These are phyloP conservation scores for Sylvilagus bachmani DNA, from an alignment of 2,113 vertebrate species.

Conservation along the genomic window DNA sequence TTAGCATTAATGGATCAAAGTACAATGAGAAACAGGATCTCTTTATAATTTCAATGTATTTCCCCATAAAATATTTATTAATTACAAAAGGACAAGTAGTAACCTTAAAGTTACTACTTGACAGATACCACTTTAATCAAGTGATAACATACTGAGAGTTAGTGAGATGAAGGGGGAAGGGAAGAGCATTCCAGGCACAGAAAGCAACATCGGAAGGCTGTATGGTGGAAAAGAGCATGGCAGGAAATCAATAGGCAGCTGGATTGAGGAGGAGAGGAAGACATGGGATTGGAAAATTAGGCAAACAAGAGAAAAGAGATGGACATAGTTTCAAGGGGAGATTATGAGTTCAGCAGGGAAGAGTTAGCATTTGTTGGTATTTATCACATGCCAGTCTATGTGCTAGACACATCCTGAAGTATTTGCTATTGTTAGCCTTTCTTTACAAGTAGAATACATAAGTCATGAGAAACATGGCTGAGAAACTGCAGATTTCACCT, in stretches of 20 bases:
- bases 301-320: neutral
- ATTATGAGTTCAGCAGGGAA: neutral
- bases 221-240: neutral
- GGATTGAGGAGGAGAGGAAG: neutral
- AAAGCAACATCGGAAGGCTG: neutral
- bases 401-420: neutral
- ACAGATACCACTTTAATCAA: neutral
- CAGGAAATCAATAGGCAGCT: neutral
- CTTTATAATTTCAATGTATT: neutral
- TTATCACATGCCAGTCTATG: neutral
- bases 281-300: neutral
- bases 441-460: neutral
- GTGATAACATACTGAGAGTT: neutral
- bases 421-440: neutral
- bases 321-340: neutral
- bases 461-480: neutral
- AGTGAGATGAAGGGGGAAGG: neutral
- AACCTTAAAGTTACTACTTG: neutral
- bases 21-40: neutral
- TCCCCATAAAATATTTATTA: neutral
- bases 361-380: neutral
- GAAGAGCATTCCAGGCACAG: neutral
- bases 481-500: neutral
- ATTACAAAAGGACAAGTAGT: neutral
- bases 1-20: neutral